These are phyloP conservation scores for Scarus forsteni DNA, from an alignment of 2,797 vertebrate genomes.

Conservation along the genomic window DNA sequence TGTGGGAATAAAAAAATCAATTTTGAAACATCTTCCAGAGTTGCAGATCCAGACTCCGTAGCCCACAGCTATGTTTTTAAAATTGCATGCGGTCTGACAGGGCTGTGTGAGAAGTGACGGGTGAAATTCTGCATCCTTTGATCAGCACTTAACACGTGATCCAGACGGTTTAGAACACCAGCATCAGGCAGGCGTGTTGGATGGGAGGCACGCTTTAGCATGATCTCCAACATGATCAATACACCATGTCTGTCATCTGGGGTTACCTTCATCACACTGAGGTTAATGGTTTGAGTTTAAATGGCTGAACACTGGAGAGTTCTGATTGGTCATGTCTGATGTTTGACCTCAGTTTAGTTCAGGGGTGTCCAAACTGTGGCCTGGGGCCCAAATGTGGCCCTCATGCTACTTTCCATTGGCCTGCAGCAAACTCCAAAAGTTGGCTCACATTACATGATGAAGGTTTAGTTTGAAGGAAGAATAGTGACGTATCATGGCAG, in stretches of 20 bases:
- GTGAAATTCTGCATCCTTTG: slow-evolving; percentile 27
- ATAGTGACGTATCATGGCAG: too few relatives aligned
- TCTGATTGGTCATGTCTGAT: slow-evolving; percentile 11
- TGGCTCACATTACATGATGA: too few relatives aligned
- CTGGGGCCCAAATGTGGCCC: too few relatives aligned
- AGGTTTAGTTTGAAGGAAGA: too few relatives aligned
- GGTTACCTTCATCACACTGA: neutral
- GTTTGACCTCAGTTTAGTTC: neutral
- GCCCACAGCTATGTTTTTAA: slow-evolving; percentile 29
- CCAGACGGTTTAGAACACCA: slow-evolving; percentile 22
- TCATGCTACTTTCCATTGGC: too few relatives aligned
- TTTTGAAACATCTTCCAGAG: slow-evolving; percentile 14
- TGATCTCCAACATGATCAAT: slow-evolving; percentile 4
- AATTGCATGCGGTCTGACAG: slow-evolving; percentile 28
- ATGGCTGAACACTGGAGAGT: neutral
- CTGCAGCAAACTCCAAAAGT: too few relatives aligned
- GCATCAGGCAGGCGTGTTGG: slow-evolving; percentile 38
- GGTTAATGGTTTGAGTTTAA: neutral
- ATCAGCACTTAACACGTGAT: slow-evolving; percentile 30
- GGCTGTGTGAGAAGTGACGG: slow-evolving; percentile 24
- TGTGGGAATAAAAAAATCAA: neutral
- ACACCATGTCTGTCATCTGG: neutral
- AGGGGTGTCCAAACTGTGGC: too few relatives aligned
- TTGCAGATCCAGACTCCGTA: slow-evolving; percentile 17
- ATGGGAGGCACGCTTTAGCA: slow-evolving; percentile 8